These are phyloP conservation scores for Lapara coniferarum DNA, from an alignment of 2,888 invertebrate species.

Conservation along the genomic window DNA sequence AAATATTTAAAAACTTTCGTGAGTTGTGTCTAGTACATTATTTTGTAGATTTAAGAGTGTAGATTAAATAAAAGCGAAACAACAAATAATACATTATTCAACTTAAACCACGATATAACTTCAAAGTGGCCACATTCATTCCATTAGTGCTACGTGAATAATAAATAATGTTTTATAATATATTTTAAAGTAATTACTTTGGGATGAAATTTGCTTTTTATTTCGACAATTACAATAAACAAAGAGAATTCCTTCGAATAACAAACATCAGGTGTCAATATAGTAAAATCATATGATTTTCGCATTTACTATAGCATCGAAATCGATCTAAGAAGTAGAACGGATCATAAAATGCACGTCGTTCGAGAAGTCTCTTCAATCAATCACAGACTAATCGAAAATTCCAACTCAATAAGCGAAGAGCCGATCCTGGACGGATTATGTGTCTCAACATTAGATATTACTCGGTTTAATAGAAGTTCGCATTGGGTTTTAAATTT, in stretches of 20 bases:
- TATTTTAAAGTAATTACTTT: conserved; percentile 6
- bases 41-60: conserved; percentile 19
- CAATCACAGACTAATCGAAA: conserved; percentile 82
- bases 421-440: conserved; percentile 70
- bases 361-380: conserved; percentile 74
- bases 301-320: conserved; percentile 52
- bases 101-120: conserved; percentile 9
- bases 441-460: conserved; percentile 78
- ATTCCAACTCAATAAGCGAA: conserved; percentile 77
- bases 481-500: conserved; percentile 25
- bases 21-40: neutral
- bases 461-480: conserved; percentile 50
- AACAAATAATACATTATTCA: conserved; percentile 16
- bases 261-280: neutral
- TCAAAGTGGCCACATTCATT: conserved; percentile 9
- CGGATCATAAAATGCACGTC: conserved; percentile 79
- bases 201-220: neutral
- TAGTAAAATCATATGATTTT: conserved; percentile 31
- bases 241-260: neutral
- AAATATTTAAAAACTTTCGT: neutral
- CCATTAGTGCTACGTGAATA: conserved; percentile 23
- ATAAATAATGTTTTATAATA: conserved; percentile 36
- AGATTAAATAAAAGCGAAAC: conserved; percentile 24
- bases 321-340: conserved; percentile 67
- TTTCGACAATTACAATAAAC: neutral